These are phyloP conservation scores for Drosophila atripex DNA, from an alignment of 2,888 invertebrate species.

Conservation along the genomic window DNA sequence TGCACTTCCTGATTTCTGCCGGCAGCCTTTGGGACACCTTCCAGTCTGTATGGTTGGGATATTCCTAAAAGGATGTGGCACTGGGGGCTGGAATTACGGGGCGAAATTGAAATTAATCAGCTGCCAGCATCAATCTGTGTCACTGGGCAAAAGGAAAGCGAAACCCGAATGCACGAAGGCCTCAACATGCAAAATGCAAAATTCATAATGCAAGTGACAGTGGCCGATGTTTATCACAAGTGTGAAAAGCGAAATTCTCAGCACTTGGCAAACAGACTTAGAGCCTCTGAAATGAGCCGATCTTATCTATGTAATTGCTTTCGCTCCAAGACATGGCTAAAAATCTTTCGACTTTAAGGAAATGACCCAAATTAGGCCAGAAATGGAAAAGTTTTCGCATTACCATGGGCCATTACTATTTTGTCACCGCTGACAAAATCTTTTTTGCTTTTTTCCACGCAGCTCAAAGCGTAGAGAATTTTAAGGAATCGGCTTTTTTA, in stretches of 20 bases:
- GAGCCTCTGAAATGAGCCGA: slow-evolving; percentile 75
- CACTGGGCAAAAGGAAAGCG: slow-evolving; percentile 73
- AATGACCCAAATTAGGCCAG: slow-evolving; percentile 76
- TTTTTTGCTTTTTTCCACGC: neutral
- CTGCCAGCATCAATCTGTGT: slow-evolving; percentile 67
- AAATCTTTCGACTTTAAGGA: slow-evolving; percentile 65
- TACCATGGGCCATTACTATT: slow-evolving; percentile 61
- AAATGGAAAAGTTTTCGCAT: slow-evolving; percentile 67
- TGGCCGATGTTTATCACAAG: slow-evolving; percentile 46
- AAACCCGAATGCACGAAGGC: slow-evolving; percentile 59
- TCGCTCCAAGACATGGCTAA: slow-evolving; percentile 54
- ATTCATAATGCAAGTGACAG: slow-evolving; percentile 39
- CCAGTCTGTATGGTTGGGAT: too few species aligned
- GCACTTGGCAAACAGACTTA: slow-evolving; percentile 64
- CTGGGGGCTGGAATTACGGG: slow-evolving; percentile 31
- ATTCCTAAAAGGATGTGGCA: neutral
- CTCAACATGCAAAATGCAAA: slow-evolving; percentile 46
- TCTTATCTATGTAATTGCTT: slow-evolving; percentile 82
- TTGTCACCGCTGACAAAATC: slow-evolving; percentile 46
- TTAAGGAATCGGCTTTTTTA: slow-evolving; percentile 64
- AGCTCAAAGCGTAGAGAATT: slow-evolving; percentile 33
- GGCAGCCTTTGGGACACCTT: slow-evolving; percentile 59
- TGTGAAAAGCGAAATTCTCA: slow-evolving; percentile 74
- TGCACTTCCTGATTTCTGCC: slow-evolving; percentile 65
- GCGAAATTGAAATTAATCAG: slow-evolving; percentile 52